A percentile compares a stretch with the other conserved stretches of the same genome.
Conservation (phyloP, 2,113 vertebrate genomes). For the Varanus salvator region DNA sequence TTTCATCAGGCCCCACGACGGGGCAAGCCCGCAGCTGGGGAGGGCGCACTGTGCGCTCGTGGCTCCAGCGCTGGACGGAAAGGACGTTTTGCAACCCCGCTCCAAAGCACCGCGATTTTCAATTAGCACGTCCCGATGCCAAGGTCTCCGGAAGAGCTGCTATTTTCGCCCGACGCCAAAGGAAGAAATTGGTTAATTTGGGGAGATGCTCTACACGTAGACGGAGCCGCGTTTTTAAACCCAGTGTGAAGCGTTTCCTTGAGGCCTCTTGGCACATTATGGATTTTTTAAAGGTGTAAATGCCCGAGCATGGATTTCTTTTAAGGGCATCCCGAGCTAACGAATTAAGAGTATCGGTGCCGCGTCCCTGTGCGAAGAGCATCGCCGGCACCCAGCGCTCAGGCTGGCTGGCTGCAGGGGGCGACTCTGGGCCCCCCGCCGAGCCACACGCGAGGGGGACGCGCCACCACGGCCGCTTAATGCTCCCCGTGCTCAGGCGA, state of each 20-base stretch:
- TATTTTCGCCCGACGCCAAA: background rate
- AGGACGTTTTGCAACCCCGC: background rate
- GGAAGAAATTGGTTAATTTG: background rate
- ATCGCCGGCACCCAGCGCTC: too few species aligned
- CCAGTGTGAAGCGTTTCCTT: background rate
- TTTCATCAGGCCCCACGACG: background rate
- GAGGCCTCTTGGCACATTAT: background rate
- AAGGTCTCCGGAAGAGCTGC: constrained; percentile 6
- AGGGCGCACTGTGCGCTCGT: too few species aligned
- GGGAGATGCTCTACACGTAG: background rate
- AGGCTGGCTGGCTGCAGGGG: too few species aligned
- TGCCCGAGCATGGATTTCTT: background rate
- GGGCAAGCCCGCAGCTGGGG: background rate
- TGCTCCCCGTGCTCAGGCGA: too few species aligned
- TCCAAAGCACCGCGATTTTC: constrained; percentile 2
- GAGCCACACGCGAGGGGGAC: too few species aligned
- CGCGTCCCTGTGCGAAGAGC: too few species aligned
- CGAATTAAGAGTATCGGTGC: background rate
- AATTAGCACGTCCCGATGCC: background rate
- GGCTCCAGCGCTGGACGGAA: background rate
- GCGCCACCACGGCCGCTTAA: too few species aligned
- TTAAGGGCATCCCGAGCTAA: background rate
- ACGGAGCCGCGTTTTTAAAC: background rate
- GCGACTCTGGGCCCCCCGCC: too few species aligned
- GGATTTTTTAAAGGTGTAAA: background rate